A percentile compares a stretch with the other conserved stretches of the same genome.
phyloP scores from a whole-genome alignment of 2,888 invertebrate genomes.

The Hecatera dysodea region DNA sequence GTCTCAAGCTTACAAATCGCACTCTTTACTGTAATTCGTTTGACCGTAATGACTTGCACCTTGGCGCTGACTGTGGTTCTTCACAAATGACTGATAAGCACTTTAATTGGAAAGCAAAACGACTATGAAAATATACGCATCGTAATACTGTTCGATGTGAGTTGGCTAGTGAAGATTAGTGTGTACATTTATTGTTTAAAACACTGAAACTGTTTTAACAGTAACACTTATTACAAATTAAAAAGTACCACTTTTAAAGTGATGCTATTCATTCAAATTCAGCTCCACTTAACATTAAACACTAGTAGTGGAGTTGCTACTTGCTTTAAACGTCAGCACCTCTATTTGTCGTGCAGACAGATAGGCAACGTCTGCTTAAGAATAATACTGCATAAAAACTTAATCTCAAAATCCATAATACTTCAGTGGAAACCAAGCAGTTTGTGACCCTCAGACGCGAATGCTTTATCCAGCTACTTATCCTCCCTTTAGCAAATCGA shows the following conservation, averaged over 20 bases:
- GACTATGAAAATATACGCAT: too few species aligned
- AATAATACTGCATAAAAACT: background rate
- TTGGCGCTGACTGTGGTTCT: conserved; percentile 60
- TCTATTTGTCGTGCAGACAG: background rate
- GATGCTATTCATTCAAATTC: too few species aligned
- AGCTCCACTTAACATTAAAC: too few species aligned
- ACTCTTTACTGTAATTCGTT: conserved; percentile 74
- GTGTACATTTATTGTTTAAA: too few species aligned
- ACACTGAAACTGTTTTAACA: too few species aligned
- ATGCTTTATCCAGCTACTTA: conserved; percentile 55
- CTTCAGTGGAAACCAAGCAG: conserved; percentile 10
- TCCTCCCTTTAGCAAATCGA: conserved; percentile 50
- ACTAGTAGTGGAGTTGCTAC: too few species aligned
- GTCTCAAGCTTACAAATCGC: conserved; percentile 80
- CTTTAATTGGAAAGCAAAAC: conserved; percentile 44
- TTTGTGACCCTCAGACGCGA: conserved; percentile 17
- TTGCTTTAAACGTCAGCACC: too few species aligned
- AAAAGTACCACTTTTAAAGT: too few species aligned
- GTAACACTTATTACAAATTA: too few species aligned
- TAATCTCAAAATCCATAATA: conserved; percentile 2
- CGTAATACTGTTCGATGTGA: too few species aligned
- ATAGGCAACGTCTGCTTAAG: background rate
- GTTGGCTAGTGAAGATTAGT: too few species aligned
- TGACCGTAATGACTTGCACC: conserved; percentile 77
- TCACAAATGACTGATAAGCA: conserved; percentile 56